Conservation (phyloP, 1,140 invertebrate genomes). For the Drosophila pectinifera region DNA sequence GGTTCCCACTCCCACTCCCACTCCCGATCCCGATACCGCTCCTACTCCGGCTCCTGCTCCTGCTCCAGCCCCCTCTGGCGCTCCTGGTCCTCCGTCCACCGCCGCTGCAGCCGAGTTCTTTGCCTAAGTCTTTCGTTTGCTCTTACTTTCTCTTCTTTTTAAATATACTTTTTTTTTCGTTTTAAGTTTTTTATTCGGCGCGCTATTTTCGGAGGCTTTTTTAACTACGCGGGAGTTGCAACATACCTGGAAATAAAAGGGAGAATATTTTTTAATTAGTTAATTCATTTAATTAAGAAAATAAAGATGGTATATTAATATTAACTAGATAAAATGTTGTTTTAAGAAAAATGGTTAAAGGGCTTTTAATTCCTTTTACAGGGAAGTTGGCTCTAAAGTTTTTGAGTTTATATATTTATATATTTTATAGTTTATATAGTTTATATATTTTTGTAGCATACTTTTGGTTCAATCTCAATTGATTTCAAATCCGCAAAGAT, state of each 20-base stretch:
- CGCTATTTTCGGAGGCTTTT: neutral
- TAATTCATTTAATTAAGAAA: neutral
- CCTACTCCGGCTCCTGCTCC: neutral
- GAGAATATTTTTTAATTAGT: conserved; percentile 9
- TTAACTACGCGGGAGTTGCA: conserved; percentile 41
- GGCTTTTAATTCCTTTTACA: no score
- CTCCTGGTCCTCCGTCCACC: conserved; percentile 28
- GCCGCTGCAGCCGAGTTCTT: conserved; percentile 56
- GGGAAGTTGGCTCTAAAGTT: no score
- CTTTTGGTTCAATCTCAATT: no score
- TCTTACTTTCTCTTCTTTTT: neutral
- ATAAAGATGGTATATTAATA: no score
- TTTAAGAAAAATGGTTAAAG: no score
- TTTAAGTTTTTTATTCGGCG: conserved; percentile 3
- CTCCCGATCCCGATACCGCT: neutral
- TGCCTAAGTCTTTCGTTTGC: conserved; percentile 81
- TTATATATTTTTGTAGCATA: no score
- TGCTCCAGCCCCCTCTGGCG: conserved; percentile 2
- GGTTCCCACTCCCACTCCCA: neutral
- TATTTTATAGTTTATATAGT: no score
- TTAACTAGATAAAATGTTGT: no score
- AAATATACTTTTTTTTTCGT: conserved; percentile 2
- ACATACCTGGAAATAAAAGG: conserved; percentile 70
- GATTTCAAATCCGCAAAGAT: neutral
- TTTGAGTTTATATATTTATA: no score